Evolutionary conservation across 2,797 vertebrate species (phyloP).

Genomic region (Mormyrus hasselquistii): DNA sequence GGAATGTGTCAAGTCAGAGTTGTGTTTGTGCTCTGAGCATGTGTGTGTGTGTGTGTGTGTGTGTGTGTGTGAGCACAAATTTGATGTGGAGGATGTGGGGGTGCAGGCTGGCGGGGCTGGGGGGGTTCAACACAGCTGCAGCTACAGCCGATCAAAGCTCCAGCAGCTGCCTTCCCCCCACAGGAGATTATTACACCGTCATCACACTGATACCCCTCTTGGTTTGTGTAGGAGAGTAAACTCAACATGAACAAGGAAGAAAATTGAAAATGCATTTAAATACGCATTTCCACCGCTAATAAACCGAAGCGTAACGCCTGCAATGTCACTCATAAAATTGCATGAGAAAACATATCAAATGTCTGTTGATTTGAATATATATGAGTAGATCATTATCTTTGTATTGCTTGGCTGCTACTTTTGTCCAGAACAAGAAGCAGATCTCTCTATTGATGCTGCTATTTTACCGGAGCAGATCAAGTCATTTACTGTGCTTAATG

Average conservation of each 20-base stretch:
- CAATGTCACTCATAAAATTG: neutral
- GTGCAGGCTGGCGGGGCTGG: neutral
- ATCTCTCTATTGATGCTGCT: neutral
- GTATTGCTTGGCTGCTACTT: neutral
- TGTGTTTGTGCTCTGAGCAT: neutral
- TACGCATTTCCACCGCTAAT: neutral
- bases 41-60: neutral
- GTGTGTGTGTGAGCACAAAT: neutral
- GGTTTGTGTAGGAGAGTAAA: neutral
- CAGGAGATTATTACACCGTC: neutral
- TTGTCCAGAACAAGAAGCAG: neutral
- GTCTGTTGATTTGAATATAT: neutral
- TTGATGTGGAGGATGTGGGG: neutral
- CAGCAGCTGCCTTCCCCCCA: neutral
- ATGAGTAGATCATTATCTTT: neutral
- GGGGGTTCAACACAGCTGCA: neutral
- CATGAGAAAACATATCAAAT: neutral
- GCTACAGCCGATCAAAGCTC: neutral
- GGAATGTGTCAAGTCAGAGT: conserved; percentile 9
- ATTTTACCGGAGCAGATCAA: neutral
- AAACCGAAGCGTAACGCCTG: neutral
- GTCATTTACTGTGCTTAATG: neutral
- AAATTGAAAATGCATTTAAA: neutral
- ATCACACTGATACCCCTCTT: neutral
- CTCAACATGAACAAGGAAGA: neutral